Evolutionary conservation across 2,888 invertebrate genomes (phyloP).

Genomic region (Embidobia sp.): DNA sequence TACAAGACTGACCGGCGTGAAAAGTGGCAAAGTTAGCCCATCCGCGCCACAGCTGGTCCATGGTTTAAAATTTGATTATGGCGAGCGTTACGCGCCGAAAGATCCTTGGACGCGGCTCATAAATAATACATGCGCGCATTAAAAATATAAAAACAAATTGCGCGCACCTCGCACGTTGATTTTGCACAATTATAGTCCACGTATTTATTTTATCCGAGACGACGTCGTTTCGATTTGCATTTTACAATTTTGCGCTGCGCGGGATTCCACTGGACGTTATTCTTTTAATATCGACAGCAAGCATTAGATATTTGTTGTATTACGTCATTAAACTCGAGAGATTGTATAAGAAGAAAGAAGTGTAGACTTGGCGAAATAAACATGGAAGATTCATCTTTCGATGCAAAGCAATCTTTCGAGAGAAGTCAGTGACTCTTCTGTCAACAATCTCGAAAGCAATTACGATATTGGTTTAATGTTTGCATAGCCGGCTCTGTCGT

Average conservation of each 20-base stretch:
- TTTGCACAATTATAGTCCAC: too few relatives aligned
- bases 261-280: too few relatives aligned
- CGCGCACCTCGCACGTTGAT: too few relatives aligned
- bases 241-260: too few relatives aligned
- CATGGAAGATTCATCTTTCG: slow-evolving; percentile 57
- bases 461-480: slow-evolving; percentile 77
- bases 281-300: slow-evolving; percentile 36
- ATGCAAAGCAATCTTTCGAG: slow-evolving; percentile 65
- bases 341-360: slow-evolving; percentile 31
- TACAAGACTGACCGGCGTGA: slow-evolving; percentile 75
- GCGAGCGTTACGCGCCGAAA: slow-evolving; percentile 73
- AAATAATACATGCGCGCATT: slow-evolving; percentile 69
- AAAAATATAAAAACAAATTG: slow-evolving; percentile 57
- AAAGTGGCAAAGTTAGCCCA: slow-evolving; percentile 75
- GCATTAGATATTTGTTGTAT: slow-evolving; percentile 45
- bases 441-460: slow-evolving; percentile 75
- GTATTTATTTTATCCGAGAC: slow-evolving; percentile 17
- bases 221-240: slow-evolving; percentile 21
- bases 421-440: slow-evolving; percentile 70
- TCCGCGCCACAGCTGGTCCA: slow-evolving; percentile 70
- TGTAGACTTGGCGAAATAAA: slow-evolving; percentile 51
- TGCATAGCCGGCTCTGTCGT: slow-evolving; percentile 68
- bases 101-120: slow-evolving; percentile 70
- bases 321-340: slow-evolving; percentile 34
- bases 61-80: slow-evolving; percentile 77